Evolutionary conservation across 2,888 invertebrate genomes (phyloP).

Genomic region (Tetramorium bicarinatum): DNA sequence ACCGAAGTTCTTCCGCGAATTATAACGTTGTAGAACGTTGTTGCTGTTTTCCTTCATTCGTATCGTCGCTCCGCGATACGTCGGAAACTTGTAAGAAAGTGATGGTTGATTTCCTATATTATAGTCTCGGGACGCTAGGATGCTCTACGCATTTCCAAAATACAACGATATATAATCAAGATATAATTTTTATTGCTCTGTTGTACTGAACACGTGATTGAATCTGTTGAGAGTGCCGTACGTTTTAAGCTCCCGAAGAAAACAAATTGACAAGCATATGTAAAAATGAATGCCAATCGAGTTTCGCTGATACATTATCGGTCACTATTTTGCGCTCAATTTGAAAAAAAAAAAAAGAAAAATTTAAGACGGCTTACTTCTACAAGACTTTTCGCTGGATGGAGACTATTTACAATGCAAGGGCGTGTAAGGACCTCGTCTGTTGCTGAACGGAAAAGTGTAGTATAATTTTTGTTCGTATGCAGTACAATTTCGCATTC

Average conservation of each 20-base stretch:
- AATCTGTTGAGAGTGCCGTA: not conserved
- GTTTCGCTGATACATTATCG: not conserved
- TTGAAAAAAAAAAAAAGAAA: not conserved
- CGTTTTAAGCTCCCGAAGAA: not conserved
- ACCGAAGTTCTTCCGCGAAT: constrained; percentile 72
- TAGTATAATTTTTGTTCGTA: not conserved
- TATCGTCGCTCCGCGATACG: constrained; percentile 46
- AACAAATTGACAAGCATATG: not conserved
- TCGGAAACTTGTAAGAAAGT: constrained; percentile 49
- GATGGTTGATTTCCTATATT: constrained; percentile 2
- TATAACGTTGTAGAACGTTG: constrained; percentile 58
- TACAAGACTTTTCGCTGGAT: constrained; percentile 22
- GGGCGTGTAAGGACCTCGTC: constrained; percentile 15
- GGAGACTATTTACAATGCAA: constrained; percentile 79
- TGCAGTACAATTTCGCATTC: constrained; percentile 2
- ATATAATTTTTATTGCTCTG: not conserved
- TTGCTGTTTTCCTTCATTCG: constrained; percentile 46
- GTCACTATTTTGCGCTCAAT: not conserved
- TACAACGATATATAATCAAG: constrained; percentile 2
- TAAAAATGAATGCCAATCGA: constrained; percentile 4
- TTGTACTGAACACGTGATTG: not conserved
- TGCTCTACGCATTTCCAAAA: not conserved
- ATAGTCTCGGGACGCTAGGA: not conserved
- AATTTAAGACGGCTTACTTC: constrained; percentile 18
- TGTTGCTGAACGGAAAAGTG: constrained; percentile 40